phyloP scores from a whole-genome alignment of 1,140 invertebrate species.

The Pygmarrhopalites habei region DNA sequence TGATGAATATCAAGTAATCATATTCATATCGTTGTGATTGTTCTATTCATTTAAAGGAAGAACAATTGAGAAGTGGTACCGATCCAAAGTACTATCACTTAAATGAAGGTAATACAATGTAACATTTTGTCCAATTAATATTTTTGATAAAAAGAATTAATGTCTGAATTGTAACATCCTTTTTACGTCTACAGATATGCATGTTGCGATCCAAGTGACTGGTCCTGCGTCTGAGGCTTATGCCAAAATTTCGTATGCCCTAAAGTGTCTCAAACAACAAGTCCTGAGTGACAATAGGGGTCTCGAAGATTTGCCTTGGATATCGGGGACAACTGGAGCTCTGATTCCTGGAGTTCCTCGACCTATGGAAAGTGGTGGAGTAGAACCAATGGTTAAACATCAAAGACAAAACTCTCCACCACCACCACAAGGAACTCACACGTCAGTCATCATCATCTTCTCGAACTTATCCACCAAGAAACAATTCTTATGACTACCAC shows the following conservation, averaged over 20 bases:
- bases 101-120: too few relatives aligned
- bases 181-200: too few relatives aligned
- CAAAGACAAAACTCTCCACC: constrained; percentile 8
- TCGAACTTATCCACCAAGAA: neutral
- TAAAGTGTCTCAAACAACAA: constrained; percentile 30
- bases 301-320: constrained; percentile 28
- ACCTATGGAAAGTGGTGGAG: neutral
- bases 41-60: constrained; percentile 61
- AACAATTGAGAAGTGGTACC: constrained; percentile 72
- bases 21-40: too few relatives aligned
- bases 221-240: constrained; percentile 86
- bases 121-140: too few relatives aligned
- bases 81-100: constrained; percentile 91
- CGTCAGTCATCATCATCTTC: too few relatives aligned
- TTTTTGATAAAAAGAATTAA: too few relatives aligned
- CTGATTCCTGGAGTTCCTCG: constrained; percentile 10
- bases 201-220: constrained; percentile 83
- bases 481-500: neutral
- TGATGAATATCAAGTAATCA: too few relatives aligned
- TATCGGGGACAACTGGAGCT: constrained; percentile 16
- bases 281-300: constrained; percentile 29
- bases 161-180: too few relatives aligned
- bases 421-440: neutral
- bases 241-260: constrained; percentile 53
- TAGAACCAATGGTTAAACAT: neutral